These are phyloP conservation scores for Gymnoscelis rufifasciata DNA, from an alignment of 2,888 invertebrate genomes.

Conservation along the genomic window DNA sequence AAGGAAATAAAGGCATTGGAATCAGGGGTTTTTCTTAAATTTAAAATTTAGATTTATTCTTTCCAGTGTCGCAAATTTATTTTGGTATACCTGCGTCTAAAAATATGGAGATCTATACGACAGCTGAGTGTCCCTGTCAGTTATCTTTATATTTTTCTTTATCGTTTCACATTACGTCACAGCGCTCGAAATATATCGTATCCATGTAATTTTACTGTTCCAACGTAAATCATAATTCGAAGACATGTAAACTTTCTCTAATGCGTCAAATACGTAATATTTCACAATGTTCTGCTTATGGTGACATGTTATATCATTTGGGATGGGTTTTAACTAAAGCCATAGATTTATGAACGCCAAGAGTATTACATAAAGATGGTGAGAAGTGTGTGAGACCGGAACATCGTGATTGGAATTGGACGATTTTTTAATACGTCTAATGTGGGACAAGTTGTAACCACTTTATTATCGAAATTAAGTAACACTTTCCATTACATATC, in stretches of 20 bases:
- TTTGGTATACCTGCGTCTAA: slow-evolving; percentile 1
- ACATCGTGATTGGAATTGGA: neutral
- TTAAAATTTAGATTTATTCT: too few species aligned
- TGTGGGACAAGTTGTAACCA: neutral
- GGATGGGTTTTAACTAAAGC: slow-evolving; percentile 14
- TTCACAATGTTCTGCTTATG: slow-evolving; percentile 24
- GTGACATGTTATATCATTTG: slow-evolving; percentile 25
- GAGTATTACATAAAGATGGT: slow-evolving; percentile 9
- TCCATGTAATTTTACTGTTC: slow-evolving; percentile 8
- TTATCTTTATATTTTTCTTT: neutral
- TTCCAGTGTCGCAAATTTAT: slow-evolving; percentile 3
- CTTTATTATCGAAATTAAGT: neutral
- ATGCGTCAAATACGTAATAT: slow-evolving; percentile 23
- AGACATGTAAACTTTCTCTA: slow-evolving; percentile 26
- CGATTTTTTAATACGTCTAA: neutral
- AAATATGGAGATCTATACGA: neutral
- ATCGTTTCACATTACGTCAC: slow-evolving; percentile 6
- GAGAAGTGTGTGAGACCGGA: neutral
- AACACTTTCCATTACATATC: neutral
- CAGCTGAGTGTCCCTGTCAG: slow-evolving; percentile 1
- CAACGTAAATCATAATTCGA: slow-evolving; percentile 19
- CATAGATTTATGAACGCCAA: slow-evolving; percentile 8
- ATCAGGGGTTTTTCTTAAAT: too few species aligned
- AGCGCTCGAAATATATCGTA: slow-evolving; percentile 3
- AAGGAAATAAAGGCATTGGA: too few species aligned